phyloP scores from a whole-genome alignment of 2,113 vertebrate genomes.

The Procavia capensis region DNA sequence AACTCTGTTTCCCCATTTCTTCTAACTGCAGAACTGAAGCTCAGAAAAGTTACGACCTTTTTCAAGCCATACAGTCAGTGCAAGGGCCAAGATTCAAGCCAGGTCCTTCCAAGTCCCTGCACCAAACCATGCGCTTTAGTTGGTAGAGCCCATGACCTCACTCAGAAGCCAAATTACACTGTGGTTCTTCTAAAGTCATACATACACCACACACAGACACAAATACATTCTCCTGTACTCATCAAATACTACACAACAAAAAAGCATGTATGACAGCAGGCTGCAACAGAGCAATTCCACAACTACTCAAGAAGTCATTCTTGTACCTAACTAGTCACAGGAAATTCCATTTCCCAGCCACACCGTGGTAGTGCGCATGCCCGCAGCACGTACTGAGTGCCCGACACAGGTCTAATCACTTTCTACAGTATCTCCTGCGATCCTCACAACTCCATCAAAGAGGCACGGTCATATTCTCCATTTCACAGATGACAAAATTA shows the following conservation, averaged over 20 bases:
- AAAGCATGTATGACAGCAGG: neutral
- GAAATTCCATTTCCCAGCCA: neutral
- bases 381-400: fast-evolving
- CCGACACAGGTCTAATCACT: neutral
- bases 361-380: neutral
- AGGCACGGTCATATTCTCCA: neutral
- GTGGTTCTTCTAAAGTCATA: too few relatives aligned
- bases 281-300: neutral
- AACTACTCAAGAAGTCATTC: neutral
- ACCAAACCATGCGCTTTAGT: fast-evolving
- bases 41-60: neutral
- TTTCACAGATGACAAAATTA: neutral
- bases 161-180: neutral
- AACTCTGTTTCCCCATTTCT: neutral
- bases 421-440: neutral
- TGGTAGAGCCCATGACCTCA: fast-evolving
- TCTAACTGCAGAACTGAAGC: neutral
- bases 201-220: fast-evolving
- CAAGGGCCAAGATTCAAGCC: neutral
- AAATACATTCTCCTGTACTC: neutral
- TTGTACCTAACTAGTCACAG: neutral
- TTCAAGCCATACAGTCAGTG: neutral
- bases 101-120: neutral
- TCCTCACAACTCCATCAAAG: neutral
- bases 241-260: neutral